Evolutionary conservation across 2,113 vertebrate species (phyloP), one percentile per base, ranked within the genome.

Genomic region (Leptodactylus fuscus): DNA sequence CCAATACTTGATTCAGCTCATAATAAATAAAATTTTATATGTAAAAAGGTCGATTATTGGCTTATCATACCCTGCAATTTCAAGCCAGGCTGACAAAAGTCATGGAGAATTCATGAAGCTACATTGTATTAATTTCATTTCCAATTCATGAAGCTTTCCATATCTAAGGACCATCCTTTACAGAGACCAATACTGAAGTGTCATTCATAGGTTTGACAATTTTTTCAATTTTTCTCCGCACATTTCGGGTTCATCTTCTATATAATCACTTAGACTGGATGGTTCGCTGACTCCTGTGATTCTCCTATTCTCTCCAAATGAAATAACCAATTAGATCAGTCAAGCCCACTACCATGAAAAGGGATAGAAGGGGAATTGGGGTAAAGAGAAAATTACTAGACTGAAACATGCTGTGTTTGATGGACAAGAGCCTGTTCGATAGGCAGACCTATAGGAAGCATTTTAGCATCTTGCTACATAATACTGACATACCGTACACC

Each of bases 321-420:
- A 73, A 73, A 73, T 73, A 44, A 73, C 38, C 70, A 73, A 44
- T 73, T 73, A 73, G 70, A 73, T 73, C 70, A 73, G 70, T 73
- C n/a, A n/a, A n/a, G n/a, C n/a, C n/a, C 20, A 73, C 70, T 5
- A n/a, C 70, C 70, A 44, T 73, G 70, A 44, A 73, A 73, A 20
- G 34, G 22, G 22, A 73, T 73, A 73, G 38, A 16, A n/a, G 2
- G 8, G 18, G 70, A n/a, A 41, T 73, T 24, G 34, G 36, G 22
- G 8, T 12, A n/a, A 4, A 10, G 22, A 9, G 36, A 44, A 10
- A 41, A 73, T n/a, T 24, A 73, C 11, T 22, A 24, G 70, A 22
- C 4, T n/a, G 10, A 71, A 22, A 38, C 20, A 36, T 41, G 18
- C 18, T 41, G 9, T 9, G 44, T 73, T n/a, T n/a, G 36, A 44